Conservation (phyloP, 2,113 vertebrate genomes). For the Axis porcinus region DNA sequence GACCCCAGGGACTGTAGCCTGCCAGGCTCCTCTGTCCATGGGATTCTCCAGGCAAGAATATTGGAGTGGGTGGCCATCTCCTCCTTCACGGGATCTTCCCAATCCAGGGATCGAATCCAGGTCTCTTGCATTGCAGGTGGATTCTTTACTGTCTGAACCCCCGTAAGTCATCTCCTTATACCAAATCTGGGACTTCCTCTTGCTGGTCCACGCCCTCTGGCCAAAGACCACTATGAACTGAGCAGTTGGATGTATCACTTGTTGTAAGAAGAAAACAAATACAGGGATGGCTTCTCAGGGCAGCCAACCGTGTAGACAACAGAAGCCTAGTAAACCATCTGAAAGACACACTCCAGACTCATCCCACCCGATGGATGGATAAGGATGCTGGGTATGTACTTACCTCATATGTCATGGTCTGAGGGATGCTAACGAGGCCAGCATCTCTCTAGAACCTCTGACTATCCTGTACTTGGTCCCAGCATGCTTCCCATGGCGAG, state of each 20-base stretch:
- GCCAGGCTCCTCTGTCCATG: accelerated
- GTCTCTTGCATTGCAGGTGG: neutral
- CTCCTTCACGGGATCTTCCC: neutral
- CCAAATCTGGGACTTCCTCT: neutral
- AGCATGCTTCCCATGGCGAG: accelerated
- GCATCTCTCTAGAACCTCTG: neutral
- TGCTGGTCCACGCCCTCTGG: neutral
- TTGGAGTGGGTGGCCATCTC: neutral
- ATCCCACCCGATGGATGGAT: neutral
- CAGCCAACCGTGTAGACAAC: neutral
- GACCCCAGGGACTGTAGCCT: neutral
- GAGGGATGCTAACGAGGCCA: neutral
- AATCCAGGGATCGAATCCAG: accelerated
- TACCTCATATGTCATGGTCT: neutral
- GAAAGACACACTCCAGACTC: neutral
- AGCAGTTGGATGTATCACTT: neutral
- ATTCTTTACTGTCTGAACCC: neutral
- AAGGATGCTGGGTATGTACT: neutral
- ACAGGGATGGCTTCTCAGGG: neutral
- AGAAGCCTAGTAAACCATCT: no score
- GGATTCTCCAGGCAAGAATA: neutral
- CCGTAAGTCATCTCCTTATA: no score
- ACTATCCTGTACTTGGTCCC: accelerated
- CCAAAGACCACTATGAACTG: neutral
- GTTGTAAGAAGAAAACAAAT: neutral